Evolutionary conservation across 2,797 vertebrate species (phyloP), one percentile per base, ranked within the genome.

Genomic region (Pteropus rufus): DNA sequence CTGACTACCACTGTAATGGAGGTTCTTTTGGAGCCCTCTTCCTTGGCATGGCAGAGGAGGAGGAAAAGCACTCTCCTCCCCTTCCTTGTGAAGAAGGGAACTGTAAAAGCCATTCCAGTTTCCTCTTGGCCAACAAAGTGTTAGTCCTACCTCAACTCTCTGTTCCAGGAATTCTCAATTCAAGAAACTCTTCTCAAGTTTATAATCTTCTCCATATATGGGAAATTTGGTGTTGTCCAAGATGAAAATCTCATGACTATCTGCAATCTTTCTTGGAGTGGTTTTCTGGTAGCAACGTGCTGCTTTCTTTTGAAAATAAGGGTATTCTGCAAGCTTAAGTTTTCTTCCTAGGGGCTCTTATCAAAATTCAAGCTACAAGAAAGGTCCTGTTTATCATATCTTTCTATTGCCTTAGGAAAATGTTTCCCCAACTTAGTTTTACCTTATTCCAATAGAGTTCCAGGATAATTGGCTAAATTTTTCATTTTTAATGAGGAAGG

Each of bases 151-250:
- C 86, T 95, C 87, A 76, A 86, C 77, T 54, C n/a, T 36, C 24
- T 69, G 3, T 64, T 97, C 24, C 8, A 80, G 60, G 56, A 95
- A 97, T 29, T 91, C 24, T 65, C n/a, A 80, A 31, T 87, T 86
- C 12, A 65, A 91, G 67, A 65, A 94, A 76, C 31, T 60, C 36
- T 90, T 67, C n/a, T 86, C 49, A 64, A 70, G 60, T 75, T 87
- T 79, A 65, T 26, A 21, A 56, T 67, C 26, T 72, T 64, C 14
- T 89, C 39, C 52, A 81, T 64, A 41, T 18, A 31, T 34, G 14
- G 36, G 62, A 19, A 62, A 60, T 24, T 81, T 81, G 39, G 15
- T 54, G 49, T 88, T 23, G 15, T 67, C 46, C 81, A 84, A 39
- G 44, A 24, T 31, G 10, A 84, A 79, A 80, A 49, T 67, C 36